Percentiles rank a stretch among this genome's conserved stretches.
Conservation (phyloP, 2,888 invertebrate species). For the Acanthosoma haemorrhoidale region DNA sequence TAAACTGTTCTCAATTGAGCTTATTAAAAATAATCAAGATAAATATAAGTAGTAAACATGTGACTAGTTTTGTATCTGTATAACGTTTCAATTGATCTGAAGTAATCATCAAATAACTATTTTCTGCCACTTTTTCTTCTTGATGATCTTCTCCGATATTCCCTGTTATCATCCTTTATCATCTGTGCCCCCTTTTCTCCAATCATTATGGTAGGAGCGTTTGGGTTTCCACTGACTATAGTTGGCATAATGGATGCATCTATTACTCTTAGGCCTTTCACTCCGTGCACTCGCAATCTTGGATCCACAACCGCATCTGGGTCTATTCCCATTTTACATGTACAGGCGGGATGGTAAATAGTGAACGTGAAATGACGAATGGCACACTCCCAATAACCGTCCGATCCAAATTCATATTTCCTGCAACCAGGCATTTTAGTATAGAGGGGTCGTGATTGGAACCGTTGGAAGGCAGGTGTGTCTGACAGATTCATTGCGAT, state of each 20-base stretch:
- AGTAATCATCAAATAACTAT: too few relatives aligned
- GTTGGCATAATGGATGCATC: constrained; percentile 86
- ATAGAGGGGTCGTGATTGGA: constrained; percentile 70
- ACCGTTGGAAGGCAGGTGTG: constrained; percentile 71
- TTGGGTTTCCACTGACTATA: constrained; percentile 84
- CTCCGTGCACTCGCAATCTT: constrained; percentile 68
- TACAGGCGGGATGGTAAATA: constrained; percentile 79
- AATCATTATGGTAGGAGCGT: constrained; percentile 85
- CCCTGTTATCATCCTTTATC: constrained; percentile 71
- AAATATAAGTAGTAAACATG: neutral
- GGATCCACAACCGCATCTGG: constrained; percentile 74
- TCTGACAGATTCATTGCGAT: constrained; percentile 75
- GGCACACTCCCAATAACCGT: constrained; percentile 83
- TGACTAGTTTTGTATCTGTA: constrained; percentile 9
- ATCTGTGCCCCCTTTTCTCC: constrained; percentile 84
- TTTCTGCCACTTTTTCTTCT: neutral
- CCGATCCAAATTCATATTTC: constrained; percentile 63
- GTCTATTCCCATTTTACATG: constrained; percentile 82
- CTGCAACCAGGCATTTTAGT: constrained; percentile 80
- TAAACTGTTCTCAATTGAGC: neutral
- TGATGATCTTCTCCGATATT: neutral
- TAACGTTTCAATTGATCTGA: neutral
- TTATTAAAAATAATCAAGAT: neutral
- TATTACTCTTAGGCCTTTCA: constrained; percentile 68
- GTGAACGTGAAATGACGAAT: constrained; percentile 73